Evolutionary conservation across 2,113 vertebrate genomes (phyloP).

Genomic region (Corythornis cristatus): DNA sequence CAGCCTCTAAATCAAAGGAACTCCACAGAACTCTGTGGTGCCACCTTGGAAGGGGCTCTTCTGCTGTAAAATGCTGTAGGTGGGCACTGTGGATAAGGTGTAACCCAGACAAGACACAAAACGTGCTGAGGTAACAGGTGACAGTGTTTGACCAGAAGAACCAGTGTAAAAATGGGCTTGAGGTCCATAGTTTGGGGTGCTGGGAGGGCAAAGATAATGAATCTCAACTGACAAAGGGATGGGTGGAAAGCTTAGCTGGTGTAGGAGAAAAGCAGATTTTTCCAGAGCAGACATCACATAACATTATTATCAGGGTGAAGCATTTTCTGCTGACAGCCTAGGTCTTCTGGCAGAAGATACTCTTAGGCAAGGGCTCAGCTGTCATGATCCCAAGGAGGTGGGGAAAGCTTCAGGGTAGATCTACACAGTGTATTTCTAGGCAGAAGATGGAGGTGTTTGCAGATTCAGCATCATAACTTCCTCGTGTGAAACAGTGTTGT

Average conservation of each 20-base stretch:
- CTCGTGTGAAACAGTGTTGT: not conserved
- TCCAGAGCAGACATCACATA: not conserved
- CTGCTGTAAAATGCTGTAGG: not conserved
- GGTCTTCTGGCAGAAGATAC: not conserved
- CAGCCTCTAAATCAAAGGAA: not conserved
- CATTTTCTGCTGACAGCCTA: not conserved
- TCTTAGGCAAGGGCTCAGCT: not conserved
- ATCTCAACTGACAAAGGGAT: not conserved
- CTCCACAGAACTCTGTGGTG: not conserved
- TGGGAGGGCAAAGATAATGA: not conserved
- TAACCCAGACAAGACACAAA: not conserved
- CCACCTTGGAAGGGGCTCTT: not conserved
- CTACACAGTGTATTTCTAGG: not conserved
- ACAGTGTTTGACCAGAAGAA: not conserved
- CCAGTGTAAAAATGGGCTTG: not conserved
- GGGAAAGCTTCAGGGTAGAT: not conserved
- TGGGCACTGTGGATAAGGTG: not conserved
- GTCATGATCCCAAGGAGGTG: rapidly evolving
- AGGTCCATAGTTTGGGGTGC: not conserved
- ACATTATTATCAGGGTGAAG: not conserved
- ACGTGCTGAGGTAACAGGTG: not conserved
- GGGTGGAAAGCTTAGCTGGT: not conserved
- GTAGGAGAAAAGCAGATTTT: not conserved
- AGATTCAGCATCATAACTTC: not conserved
- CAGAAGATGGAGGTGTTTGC: not conserved